Conservation (phyloP, 1,140 invertebrate genomes). For the Zaprionus africanus region DNA sequence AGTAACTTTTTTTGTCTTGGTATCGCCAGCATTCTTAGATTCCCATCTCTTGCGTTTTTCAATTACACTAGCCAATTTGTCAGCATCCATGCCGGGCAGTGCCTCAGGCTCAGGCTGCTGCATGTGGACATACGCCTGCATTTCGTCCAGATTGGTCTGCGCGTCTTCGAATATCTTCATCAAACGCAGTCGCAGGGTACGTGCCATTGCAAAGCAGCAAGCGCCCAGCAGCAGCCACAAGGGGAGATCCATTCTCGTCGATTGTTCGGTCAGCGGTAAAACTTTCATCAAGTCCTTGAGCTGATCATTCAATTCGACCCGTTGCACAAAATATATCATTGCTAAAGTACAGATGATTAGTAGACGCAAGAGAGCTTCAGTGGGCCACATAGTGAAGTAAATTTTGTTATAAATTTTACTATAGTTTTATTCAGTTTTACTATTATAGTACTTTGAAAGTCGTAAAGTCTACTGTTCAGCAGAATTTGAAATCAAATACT, state of each 20-base stretch:
- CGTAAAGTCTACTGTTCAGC: too few species aligned
- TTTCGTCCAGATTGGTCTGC: not conserved
- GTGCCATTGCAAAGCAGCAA: not conserved
- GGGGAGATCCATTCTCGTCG: not conserved
- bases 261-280: rapidly evolving
- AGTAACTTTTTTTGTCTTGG: too few species aligned
- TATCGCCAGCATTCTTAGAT: rapidly evolving
- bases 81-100: too few species aligned
- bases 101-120: not conserved
- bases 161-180: not conserved
- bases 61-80: too few species aligned
- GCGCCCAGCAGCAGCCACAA: not conserved
- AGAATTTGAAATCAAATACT: too few species aligned
- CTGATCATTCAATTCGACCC: not conserved
- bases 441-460: not conserved
- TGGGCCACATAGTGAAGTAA: not conserved
- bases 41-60: too few species aligned
- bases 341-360: not conserved
- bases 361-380: not conserved
- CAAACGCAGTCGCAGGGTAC: not conserved
- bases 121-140: not conserved
- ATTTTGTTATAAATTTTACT: not conserved
- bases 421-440: not conserved
- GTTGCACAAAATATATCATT: not conserved
- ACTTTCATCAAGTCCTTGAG: not conserved